Evolutionary conservation across 2,888 invertebrate genomes (phyloP), one percentile per base, ranked within the genome.

Genomic region (Adela reaumurella): DNA sequence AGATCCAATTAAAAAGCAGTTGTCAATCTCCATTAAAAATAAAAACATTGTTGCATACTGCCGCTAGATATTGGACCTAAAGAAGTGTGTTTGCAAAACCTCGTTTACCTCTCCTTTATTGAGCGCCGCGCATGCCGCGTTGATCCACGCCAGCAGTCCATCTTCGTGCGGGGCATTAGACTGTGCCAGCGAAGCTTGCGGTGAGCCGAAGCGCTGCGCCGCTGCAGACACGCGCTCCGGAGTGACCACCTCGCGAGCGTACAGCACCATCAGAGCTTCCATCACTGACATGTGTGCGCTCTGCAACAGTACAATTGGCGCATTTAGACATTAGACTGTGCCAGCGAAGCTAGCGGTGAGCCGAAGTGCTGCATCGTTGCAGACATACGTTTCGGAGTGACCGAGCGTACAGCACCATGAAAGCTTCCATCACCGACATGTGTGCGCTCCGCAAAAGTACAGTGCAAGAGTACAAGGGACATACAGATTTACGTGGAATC

Each of bases 281-380:
- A 96, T 92, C 76, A 97, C 92, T 68, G 92, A 87, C 89, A 97
- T 90, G 76, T 97, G 97, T 62, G 94, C 94, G 70, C 87, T 89
- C 96, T 96, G 78, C n/a, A 83, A 76, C 57, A 52, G 8, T n/a
- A n/a, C n/a, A n/a, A n/a, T n/a, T n/a, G n/a, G n/a, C n/a, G n/a
- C n/a, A n/a, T n/a, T n/a, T n/a, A n/a, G 49, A 74, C 73, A 35
- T 70, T 68, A 17, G 73, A 57, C 68, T 3, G 8, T 3, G 35
- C 35, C 11, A 14, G 35, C 35, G 60, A 62, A 69, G 56, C 66
- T 57, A 56, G 63, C 54, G 59, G 59, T 10, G 69, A 68, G 50
- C 83, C 84, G 70, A 91, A 92, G 60, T 93, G 84, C 70, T 89
- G 88, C 57, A 93, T 89, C 56, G 94, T 93, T 58, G 91, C 89